A percentile compares a stretch with the other conserved stretches of the same genome.
Conservation (phyloP, 2,888 invertebrate genomes). For the Synergus japonicus region DNA sequence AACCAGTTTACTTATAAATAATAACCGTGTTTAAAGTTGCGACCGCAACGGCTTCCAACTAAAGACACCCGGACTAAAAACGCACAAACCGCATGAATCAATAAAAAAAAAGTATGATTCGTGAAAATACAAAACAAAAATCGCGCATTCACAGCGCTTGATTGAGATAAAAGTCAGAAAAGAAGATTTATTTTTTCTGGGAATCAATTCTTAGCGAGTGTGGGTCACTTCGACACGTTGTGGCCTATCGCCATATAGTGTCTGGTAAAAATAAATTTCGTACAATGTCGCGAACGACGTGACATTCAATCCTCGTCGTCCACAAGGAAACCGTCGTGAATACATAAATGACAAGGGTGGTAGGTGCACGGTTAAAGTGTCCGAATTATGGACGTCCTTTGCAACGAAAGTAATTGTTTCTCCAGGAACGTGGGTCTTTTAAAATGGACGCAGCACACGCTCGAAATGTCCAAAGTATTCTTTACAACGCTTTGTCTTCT, state of each 20-base stretch:
- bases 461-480: background rate
- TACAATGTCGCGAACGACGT: constrained; percentile 49
- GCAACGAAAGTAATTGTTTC: constrained; percentile 17
- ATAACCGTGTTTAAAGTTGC: background rate
- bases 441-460: background rate
- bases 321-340: constrained; percentile 59
- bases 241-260: constrained; percentile 57
- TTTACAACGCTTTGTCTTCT: background rate
- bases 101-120: background rate
- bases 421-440: background rate
- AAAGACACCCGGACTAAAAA: background rate
- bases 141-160: constrained; percentile 13
- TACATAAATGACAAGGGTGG: constrained; percentile 62
- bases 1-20: too few relatives aligned
- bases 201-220: constrained; percentile 45
- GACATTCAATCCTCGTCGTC: constrained; percentile 66
- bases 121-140: background rate
- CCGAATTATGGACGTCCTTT: constrained; percentile 67
- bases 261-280: constrained; percentile 64
- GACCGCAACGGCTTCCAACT: background rate
- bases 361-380: constrained; percentile 68
- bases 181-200: constrained; percentile 48
- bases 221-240: constrained; percentile 51
- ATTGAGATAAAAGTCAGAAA: constrained; percentile 31
- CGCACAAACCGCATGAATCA: background rate